These are phyloP conservation scores for Branchipolynoe longqiensis DNA, from an alignment of 2,888 invertebrate genomes.

Conservation along the genomic window DNA sequence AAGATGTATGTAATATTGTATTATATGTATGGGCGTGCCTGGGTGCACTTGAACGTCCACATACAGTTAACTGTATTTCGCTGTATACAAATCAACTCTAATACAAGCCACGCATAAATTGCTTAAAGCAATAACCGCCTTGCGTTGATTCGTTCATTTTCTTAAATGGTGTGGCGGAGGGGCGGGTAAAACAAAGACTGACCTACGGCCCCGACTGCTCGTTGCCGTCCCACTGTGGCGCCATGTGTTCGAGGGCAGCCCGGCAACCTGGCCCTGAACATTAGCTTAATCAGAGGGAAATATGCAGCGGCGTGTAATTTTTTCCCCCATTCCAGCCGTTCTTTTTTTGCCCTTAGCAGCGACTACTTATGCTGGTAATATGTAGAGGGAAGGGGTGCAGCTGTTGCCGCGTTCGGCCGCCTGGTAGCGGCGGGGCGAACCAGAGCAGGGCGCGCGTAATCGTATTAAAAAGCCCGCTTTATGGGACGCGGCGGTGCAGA, in stretches of 20 bases:
- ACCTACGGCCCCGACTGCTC: background rate
- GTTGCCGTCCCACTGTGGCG: background rate
- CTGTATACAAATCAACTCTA: slow-evolving; percentile 17
- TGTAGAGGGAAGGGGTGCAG: slow-evolving; percentile 9
- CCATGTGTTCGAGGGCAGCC: background rate
- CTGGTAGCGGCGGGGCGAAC: background rate
- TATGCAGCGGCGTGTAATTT: background rate
- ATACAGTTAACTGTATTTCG: no score
- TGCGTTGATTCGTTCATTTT: slow-evolving; percentile 17
- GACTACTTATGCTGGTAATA: background rate
- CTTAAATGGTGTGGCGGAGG: slow-evolving; percentile 8
- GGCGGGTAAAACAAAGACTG: background rate
- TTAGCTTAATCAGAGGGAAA: slow-evolving; percentile 28
- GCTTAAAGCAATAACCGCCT: background rate
- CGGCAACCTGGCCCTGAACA: background rate
- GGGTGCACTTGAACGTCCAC: no score
- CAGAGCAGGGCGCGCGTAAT: background rate
- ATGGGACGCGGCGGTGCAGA: slow-evolving; percentile 32
- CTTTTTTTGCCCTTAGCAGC: background rate
- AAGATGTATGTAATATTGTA: no score
- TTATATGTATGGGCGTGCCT: no score
- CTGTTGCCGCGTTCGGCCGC: slow-evolving; percentile 25
- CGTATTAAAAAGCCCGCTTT: slow-evolving; percentile 18
- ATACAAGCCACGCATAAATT: background rate
- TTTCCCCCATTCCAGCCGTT: no score